Conservation (phyloP, 92 coral and sea anemone genomes). For the Zoanthus sansibaricus region DNA sequence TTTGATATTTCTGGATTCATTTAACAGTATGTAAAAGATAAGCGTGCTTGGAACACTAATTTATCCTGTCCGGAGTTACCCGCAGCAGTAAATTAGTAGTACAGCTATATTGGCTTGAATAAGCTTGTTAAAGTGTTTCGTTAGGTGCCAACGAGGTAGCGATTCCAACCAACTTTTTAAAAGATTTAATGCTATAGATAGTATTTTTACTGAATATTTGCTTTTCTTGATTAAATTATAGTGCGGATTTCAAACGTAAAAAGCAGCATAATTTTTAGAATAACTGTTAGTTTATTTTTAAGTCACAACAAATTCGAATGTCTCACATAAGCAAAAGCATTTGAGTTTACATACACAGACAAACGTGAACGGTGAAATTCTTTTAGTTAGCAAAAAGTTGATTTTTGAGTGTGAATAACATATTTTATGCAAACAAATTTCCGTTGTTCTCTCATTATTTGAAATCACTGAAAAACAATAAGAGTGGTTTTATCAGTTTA, state of each 20-base stretch:
- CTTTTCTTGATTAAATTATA: background rate
- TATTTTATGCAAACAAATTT: background rate
- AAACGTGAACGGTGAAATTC: background rate
- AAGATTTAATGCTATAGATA: background rate
- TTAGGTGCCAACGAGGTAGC: background rate
- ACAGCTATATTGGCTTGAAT: background rate
- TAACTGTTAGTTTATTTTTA: background rate
- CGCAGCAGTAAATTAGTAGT: background rate
- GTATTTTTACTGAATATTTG: background rate
- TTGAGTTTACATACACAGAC: background rate
- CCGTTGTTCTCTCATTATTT: constrained; percentile 3
- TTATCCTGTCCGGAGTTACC: background rate
- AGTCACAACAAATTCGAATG: background rate
- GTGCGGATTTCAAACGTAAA: background rate
- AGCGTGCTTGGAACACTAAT: background rate
- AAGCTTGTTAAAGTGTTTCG: background rate
- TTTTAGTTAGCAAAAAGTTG: constrained; percentile 1
- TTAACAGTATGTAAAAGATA: no score
- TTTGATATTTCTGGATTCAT: no score
- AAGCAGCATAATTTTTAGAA: background rate
- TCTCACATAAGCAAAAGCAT: background rate
- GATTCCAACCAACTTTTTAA: background rate
- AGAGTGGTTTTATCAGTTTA: background rate
- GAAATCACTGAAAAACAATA: background rate
- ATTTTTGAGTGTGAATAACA: background rate